phyloP scores from a whole-genome alignment of 2,888 invertebrate genomes.

The Acrobasis repandana region DNA sequence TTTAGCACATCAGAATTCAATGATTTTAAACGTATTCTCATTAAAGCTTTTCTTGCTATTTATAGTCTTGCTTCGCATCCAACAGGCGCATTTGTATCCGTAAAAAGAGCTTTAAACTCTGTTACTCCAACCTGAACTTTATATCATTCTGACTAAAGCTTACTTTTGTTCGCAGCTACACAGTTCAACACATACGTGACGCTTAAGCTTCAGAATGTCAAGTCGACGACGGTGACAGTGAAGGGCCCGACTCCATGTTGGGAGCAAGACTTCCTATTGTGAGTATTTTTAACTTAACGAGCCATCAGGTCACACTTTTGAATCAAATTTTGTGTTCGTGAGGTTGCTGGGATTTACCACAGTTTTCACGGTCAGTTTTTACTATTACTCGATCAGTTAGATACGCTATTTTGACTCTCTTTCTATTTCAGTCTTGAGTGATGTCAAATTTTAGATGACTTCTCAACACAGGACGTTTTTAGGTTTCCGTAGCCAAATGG shows the following conservation, averaged over 20 bases:
- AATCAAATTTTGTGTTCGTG: background rate
- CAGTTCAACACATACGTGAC: constrained; percentile 98
- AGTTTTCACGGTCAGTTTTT: too few species aligned
- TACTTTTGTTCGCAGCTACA: constrained; percentile 84
- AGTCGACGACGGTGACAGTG: constrained; percentile 98
- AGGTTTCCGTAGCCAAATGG: too few species aligned
- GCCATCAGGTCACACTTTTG: background rate
- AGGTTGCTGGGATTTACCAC: background rate
- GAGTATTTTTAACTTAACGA: constrained; percentile 81
- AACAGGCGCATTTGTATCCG: constrained; percentile 4
- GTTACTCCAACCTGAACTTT: background rate
- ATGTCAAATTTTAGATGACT: too few species aligned
- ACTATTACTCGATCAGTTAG: too few species aligned
- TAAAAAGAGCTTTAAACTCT: background rate
- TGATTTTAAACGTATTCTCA: background rate
- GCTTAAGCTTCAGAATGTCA: constrained; percentile 98
- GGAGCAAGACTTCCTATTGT: constrained; percentile 99
- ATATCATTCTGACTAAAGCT: constrained; percentile 21
- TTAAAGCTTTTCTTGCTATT: background rate
- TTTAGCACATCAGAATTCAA: too few species aligned
- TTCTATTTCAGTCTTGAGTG: too few species aligned
- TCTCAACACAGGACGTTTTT: too few species aligned
- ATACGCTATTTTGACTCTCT: too few species aligned
- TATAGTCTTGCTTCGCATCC: background rate
- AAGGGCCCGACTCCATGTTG: constrained; percentile 98